phyloP scores from a whole-genome alignment of 53 echinoderm and acorn worm species.

The Apostichopus leukothele region DNA sequence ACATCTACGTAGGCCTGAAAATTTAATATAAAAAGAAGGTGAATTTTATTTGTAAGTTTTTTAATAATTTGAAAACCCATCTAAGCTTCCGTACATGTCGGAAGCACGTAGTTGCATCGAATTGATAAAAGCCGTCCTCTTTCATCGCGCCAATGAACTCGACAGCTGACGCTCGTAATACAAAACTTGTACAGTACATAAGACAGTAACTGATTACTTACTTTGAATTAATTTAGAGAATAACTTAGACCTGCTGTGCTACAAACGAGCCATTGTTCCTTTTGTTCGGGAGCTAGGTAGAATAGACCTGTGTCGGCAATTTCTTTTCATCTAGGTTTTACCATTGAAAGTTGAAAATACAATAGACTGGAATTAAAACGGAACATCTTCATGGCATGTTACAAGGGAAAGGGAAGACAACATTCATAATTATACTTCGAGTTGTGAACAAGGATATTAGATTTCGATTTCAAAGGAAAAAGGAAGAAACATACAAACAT shows the following conservation, averaged over 20 bases:
- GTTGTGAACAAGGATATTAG: neutral
- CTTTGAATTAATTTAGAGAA: slow-evolving; percentile 1
- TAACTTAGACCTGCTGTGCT: neutral
- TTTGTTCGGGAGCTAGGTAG: slow-evolving; percentile 10
- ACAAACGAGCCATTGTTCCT: slow-evolving; percentile 3
- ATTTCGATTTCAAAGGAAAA: neutral
- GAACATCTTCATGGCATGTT: slow-evolving; percentile 2
- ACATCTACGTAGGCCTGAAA: too few species aligned
- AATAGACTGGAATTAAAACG: slow-evolving; percentile 7
- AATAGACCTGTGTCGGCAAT: neutral
- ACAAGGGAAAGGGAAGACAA: neutral
- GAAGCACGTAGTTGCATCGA: slow-evolving; percentile 14
- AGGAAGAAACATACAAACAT: neutral
- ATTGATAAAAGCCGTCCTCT: slow-evolving; percentile 23
- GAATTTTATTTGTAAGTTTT: too few species aligned
- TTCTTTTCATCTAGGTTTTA: neutral
- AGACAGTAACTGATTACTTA: neutral
- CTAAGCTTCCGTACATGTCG: too few species aligned
- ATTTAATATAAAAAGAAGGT: too few species aligned
- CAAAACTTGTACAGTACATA: neutral
- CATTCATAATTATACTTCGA: neutral
- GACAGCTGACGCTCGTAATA: neutral
- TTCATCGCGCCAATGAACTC: slow-evolving; percentile 30
- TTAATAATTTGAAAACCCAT: too few species aligned
- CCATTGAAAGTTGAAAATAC: neutral